phyloP scores from a whole-genome alignment of 1,140 invertebrate species.

The Drosophila pachea region DNA sequence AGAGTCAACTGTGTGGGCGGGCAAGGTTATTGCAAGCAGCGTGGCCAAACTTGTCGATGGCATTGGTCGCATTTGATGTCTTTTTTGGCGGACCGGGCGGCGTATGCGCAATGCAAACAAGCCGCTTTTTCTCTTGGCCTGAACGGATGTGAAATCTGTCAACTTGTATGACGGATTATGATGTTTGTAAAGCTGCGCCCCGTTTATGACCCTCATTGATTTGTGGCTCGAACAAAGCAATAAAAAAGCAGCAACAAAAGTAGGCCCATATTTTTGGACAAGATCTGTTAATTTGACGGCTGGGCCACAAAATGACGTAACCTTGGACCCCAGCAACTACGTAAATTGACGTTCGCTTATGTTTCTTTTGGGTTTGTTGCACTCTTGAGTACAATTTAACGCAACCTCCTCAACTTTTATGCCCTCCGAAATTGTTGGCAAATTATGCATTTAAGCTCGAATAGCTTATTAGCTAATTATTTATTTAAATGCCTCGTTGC shows the following conservation, averaged over 20 bases:
- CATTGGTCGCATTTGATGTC: constrained; percentile 46
- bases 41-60: constrained; percentile 17
- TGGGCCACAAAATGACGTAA: constrained; percentile 18
- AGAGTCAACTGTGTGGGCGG: constrained; percentile 15
- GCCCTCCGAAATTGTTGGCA: constrained; percentile 43
- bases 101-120: constrained; percentile 64
- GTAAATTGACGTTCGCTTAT: not conserved
- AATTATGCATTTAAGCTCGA: constrained; percentile 56
- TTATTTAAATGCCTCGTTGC: constrained; percentile 48
- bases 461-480: constrained; percentile 38
- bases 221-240: constrained; percentile 26
- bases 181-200: constrained; percentile 7
- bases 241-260: not conserved
- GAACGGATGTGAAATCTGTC: constrained; percentile 60
- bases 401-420: constrained; percentile 25
- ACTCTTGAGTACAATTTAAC: constrained; percentile 38
- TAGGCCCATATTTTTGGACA: constrained; percentile 19
- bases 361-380: constrained; percentile 7
- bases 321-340: constrained; percentile 30
- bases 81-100: constrained; percentile 28
- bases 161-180: constrained; percentile 16
- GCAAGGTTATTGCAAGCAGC: constrained; percentile 47
- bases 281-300: constrained; percentile 56
- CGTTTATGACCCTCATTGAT: constrained; percentile 43
- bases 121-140: not conserved